Percentiles rank a stretch among this genome's conserved stretches.
Conservation (phyloP, 2,113 vertebrate genomes). For the Plecturocebus donacophilus region DNA sequence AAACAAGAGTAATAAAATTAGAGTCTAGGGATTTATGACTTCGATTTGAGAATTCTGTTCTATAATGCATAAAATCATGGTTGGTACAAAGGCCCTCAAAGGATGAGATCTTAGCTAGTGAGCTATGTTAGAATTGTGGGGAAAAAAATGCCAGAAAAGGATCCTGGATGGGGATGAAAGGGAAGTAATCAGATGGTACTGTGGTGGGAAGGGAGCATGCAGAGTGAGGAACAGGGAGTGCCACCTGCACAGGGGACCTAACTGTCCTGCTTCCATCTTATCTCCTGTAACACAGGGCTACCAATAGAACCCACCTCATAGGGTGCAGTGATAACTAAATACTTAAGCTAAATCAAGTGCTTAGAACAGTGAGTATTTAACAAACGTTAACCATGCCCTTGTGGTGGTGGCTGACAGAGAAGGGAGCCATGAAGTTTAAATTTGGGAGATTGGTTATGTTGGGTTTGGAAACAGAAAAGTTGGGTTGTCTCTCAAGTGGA, state of each 20-base stretch:
- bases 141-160: neutral
- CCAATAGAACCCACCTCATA: neutral
- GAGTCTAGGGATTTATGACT: neutral
- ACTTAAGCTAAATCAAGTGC: neutral
- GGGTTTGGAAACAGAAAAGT: neutral
- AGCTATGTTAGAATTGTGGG: neutral
- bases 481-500: neutral
- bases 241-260: neutral
- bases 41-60: conserved; percentile 42
- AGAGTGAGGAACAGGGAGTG: neutral
- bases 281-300: neutral
- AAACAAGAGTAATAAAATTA: neutral
- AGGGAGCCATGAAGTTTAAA: neutral
- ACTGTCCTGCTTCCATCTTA: neutral
- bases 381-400: neutral
- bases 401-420: neutral
- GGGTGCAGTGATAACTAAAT: neutral
- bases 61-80: neutral
- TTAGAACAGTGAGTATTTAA: neutral
- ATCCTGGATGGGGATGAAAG: neutral
- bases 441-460: neutral
- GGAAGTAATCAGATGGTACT: neutral
- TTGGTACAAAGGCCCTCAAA: neutral
- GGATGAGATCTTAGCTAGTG: neutral
- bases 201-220: neutral